Evolutionary conservation across 2,113 vertebrate species (phyloP).

Genomic region (Sarotherodon lohbergeri): DNA sequence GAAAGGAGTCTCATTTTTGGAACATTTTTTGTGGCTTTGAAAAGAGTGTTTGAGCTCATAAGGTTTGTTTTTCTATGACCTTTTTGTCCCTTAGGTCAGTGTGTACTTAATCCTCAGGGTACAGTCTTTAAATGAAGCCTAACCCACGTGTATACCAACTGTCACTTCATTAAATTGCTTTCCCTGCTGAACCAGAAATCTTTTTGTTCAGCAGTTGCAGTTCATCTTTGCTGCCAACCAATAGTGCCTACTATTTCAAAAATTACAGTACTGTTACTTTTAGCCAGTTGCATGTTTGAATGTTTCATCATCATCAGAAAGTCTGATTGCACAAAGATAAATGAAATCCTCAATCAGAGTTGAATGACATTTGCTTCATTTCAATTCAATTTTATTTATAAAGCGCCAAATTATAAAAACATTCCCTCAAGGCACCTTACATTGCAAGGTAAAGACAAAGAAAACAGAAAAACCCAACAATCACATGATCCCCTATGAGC

Average conservation of each 20-base stretch:
- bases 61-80: not conserved
- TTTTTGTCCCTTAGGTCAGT: not conserved
- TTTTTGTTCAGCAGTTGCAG: not conserved
- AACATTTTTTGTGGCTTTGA: not conserved
- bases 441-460: not conserved
- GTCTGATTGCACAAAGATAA: not conserved
- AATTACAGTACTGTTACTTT: not conserved
- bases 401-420: not conserved
- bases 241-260: not conserved
- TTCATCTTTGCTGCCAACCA: not conserved
- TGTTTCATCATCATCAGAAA: not conserved
- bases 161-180: not conserved
- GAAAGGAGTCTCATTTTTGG: not conserved
- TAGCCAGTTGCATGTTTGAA: not conserved
- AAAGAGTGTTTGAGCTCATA: not conserved
- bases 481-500: fast-evolving
- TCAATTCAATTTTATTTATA: not conserved
- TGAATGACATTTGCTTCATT: not conserved
- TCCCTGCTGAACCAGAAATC: not conserved
- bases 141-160: not conserved
- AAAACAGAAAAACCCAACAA: not conserved
- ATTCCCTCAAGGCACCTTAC: fast-evolving
- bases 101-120: not conserved
- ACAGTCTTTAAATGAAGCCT: not conserved
- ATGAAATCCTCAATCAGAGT: not conserved